Evolutionary conservation across 2,888 invertebrate genomes (phyloP).

Genomic region (Ophioninae sp.): DNA sequence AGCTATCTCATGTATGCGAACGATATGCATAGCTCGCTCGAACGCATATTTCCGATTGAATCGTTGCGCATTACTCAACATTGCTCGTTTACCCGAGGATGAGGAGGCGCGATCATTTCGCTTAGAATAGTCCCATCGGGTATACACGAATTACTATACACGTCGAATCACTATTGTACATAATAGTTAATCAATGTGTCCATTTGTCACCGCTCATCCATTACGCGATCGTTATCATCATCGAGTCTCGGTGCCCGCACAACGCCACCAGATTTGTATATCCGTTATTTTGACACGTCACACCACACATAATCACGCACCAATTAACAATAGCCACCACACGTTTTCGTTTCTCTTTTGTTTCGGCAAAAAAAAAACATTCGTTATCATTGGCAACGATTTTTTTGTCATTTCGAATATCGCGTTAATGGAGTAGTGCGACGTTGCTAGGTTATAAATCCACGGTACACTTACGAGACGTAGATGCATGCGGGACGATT

Average conservation of each 20-base stretch:
- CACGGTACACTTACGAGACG: constrained; percentile 3
- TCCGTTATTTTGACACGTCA: neutral
- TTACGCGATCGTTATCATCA: constrained; percentile 44
- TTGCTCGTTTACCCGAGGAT: constrained; percentile 17
- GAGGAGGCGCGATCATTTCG: constrained; percentile 33
- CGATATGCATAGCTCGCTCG: constrained; percentile 28
- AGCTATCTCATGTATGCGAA: constrained; percentile 6
- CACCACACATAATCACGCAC: constrained; percentile 31
- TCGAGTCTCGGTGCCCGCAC: constrained; percentile 27
- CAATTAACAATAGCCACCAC: neutral
- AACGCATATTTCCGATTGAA: constrained; percentile 34
- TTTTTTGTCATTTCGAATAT: neutral
- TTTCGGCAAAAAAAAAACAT: neutral
- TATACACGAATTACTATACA: constrained; percentile 31
- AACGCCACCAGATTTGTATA: neutral
- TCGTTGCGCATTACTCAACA: constrained; percentile 28
- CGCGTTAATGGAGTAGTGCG: constrained; percentile 5
- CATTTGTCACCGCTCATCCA: constrained; percentile 42
- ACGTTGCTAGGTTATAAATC: constrained; percentile 21
- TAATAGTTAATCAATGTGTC: constrained; percentile 30
- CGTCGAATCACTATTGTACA: constrained; percentile 34
- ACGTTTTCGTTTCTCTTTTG: neutral
- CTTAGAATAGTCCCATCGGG: constrained; percentile 29
- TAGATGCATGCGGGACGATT: constrained; percentile 52
- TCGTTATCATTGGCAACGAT: neutral